Evolutionary conservation across 1,140 invertebrate species (phyloP).

Genomic region (Atta cephalotes): DNA sequence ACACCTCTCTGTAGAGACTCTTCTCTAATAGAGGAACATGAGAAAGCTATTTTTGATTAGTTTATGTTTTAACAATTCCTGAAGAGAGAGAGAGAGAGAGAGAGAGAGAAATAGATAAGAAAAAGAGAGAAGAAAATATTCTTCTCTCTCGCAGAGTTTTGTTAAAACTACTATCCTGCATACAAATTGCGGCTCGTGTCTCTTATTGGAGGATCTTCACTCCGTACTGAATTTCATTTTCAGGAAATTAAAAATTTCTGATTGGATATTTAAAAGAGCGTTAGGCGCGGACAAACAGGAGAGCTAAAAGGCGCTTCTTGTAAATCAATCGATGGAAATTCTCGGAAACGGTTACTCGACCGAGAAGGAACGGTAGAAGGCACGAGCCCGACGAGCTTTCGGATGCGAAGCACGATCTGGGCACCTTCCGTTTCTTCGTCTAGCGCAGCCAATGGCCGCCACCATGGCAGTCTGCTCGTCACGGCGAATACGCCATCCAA

Average conservation of each 20-base stretch:
- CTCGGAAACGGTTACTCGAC: slow-evolving; percentile 67
- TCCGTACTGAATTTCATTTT: slow-evolving; percentile 9
- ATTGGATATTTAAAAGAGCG: slow-evolving; percentile 64
- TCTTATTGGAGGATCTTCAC: no score
- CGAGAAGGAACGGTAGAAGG: slow-evolving; percentile 24
- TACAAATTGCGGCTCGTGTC: no score
- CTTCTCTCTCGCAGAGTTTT: no score
- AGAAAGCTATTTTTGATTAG: no score
- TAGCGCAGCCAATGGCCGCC: slow-evolving; percentile 52
- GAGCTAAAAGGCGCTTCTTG: slow-evolving; percentile 58
- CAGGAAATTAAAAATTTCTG: background rate
- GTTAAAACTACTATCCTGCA: no score
- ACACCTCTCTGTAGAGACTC: background rate
- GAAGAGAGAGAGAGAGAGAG: no score
- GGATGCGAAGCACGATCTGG: slow-evolving; percentile 82
- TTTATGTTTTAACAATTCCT: no score
- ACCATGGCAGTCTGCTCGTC: background rate
- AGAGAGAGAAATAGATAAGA: no score
- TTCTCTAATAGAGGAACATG: no score
- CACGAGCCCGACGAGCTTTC: slow-evolving; percentile 67
- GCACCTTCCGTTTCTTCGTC: slow-evolving; percentile 78
- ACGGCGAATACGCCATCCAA: slow-evolving; percentile 70
- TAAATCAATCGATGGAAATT: slow-evolving; percentile 64
- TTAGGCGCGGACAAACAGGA: slow-evolving; percentile 14
- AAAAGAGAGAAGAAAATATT: no score